Evolutionary conservation across 2,888 invertebrate species (phyloP), one percentile per base, ranked within the genome.

Genomic region (Meiosimyza platycephala): DNA sequence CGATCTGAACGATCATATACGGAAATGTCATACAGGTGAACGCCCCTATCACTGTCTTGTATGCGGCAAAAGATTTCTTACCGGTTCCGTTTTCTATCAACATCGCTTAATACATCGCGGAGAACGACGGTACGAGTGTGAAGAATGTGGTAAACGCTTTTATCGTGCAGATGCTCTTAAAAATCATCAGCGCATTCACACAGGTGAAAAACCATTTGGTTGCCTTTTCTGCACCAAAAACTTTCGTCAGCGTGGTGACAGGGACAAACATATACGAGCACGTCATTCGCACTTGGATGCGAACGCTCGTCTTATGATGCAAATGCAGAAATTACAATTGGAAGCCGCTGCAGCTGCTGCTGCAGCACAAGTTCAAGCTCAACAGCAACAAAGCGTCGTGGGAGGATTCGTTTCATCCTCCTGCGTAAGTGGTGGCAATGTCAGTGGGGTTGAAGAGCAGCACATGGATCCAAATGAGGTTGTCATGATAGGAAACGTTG

Each of bases 1-100:
- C 0, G 91, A 91, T 80, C 83, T 91, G 28, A 91, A 91, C 74
- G 91, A 91, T 80, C 91, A 91, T 74, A 91, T 90, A 16, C 87
- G 91, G 28, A 91, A 91, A 80, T 91, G 91, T 33, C 91, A 91
- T 75, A 91, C 91, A 0, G 88, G 91, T n/a, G 91, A 91, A 80
- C 85, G 91, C 1, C 91, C 91, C 0, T 91, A 90, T 78, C 90
- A 90, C 76, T 91, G 91, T 75, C 85, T 89, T 48, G 89, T 90
- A 9, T 91, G 91, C 77, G 89, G 89, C 64, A 91, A 91, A 80
- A 89, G 90, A 18, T 91, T 91, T 78, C 82, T 91, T 4, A 91
- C 91, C 0, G 91, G 91, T 0, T 91, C 91, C 0, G 91, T 91
- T 9, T 91, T 90, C 77, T 91, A 91, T 80, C 91, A 91, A 78